Conservation (phyloP, 2,888 invertebrate genomes). For the Diarsia brunnea region DNA sequence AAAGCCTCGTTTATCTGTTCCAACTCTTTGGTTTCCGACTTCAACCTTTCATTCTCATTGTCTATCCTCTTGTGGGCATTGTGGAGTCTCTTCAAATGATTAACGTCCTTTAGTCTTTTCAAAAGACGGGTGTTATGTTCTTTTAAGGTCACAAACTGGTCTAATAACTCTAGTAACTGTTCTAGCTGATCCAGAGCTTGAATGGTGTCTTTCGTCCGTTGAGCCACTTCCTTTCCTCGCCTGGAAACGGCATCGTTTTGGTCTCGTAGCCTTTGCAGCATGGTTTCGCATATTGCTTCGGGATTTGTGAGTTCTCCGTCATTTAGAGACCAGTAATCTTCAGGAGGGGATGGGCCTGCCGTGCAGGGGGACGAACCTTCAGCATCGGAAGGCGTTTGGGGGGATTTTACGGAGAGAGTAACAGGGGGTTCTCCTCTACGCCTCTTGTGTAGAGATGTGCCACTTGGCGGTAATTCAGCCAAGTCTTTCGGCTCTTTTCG, state of each 20-base stretch:
- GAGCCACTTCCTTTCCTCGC: slow-evolving; percentile 90
- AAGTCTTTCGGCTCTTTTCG: slow-evolving; percentile 77
- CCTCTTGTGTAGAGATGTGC: slow-evolving; percentile 86
- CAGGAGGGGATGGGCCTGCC: slow-evolving; percentile 82
- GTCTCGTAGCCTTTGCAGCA: slow-evolving; percentile 84
- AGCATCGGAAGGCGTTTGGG: slow-evolving; percentile 84
- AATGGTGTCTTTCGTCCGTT: slow-evolving; percentile 90
- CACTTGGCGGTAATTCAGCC: slow-evolving; percentile 83
- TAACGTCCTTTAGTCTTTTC: slow-evolving; percentile 93
- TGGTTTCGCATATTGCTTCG: slow-evolving; percentile 82
- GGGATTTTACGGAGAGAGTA: slow-evolving; percentile 82
- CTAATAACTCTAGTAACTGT: slow-evolving; percentile 94
- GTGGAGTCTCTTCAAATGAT: slow-evolving; percentile 92
- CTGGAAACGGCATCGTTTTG: slow-evolving; percentile 86
- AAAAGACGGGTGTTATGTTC: slow-evolving; percentile 93
- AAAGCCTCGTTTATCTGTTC: slow-evolving; percentile 87
- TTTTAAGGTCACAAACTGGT: slow-evolving; percentile 93
- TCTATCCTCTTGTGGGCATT: slow-evolving; percentile 90
- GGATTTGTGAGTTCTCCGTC: slow-evolving; percentile 80
- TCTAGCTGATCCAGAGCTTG: slow-evolving; percentile 95
- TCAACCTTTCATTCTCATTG: slow-evolving; percentile 82
- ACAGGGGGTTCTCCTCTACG: slow-evolving; percentile 86
- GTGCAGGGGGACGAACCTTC: slow-evolving; percentile 87
- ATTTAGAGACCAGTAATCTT: slow-evolving; percentile 78
- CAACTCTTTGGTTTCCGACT: slow-evolving; percentile 81